Conservation (phyloP, 2,113 vertebrate genomes). For the Ailurus styani region DNA sequence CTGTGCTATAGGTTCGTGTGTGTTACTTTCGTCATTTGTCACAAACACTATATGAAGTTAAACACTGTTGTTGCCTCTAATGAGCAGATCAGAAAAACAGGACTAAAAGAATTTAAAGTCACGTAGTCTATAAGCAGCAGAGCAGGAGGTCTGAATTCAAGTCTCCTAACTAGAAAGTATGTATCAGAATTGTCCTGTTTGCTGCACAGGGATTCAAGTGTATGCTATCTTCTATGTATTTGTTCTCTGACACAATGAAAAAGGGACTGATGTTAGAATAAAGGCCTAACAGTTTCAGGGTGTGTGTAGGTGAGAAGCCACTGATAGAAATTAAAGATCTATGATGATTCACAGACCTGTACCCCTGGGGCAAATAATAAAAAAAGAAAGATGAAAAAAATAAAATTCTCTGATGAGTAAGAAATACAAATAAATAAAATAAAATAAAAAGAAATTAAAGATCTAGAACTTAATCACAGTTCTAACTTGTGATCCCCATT, state of each 20-base stretch:
- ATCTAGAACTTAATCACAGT: background rate
- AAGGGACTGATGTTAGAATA: background rate
- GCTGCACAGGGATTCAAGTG: background rate
- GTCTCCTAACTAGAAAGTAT: background rate
- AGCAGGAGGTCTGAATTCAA: background rate
- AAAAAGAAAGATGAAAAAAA: too few relatives aligned
- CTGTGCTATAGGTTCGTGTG: background rate
- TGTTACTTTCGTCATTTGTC: background rate
- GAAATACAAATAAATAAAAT: too few relatives aligned
- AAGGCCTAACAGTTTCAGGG: background rate
- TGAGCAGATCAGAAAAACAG: background rate
- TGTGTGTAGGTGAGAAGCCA: background rate
- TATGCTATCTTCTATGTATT: background rate
- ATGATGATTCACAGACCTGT: too few relatives aligned
- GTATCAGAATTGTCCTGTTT: background rate
- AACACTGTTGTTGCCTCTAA: background rate
- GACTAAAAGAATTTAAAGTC: background rate
- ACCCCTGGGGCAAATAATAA: too few relatives aligned
- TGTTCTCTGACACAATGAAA: slow-evolving; percentile 4
- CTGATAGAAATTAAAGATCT: background rate
- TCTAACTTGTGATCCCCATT: background rate
- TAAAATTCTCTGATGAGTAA: too few relatives aligned
- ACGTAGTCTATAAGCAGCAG: background rate
- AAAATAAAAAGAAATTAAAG: background rate
- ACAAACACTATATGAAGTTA: background rate